Evolutionary conservation across 2,888 invertebrate genomes (phyloP).

Genomic region (Vanessa cardui): DNA sequence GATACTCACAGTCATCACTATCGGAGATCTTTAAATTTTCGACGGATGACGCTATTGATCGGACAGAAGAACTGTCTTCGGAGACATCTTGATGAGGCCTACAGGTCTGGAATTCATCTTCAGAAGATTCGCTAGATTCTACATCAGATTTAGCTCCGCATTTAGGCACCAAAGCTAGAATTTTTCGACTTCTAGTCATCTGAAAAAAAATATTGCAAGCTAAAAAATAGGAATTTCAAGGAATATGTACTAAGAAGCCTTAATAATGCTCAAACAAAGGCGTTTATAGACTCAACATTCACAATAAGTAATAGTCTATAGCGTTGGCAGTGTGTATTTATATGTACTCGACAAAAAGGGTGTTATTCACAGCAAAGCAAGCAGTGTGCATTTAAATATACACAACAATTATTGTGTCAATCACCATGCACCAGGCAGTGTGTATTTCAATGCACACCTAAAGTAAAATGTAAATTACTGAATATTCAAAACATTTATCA

Average conservation of each 20-base stretch:
- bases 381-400: slow-evolving; percentile 4
- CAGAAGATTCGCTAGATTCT: background rate
- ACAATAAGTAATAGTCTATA: no score
- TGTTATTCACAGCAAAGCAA: no score
- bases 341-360: no score
- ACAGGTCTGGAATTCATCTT: slow-evolving; percentile 5
- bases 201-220: background rate
- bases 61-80: slow-evolving; percentile 4
- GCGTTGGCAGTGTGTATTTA: no score
- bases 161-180: slow-evolving; percentile 3
- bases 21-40: background rate
- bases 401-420: slow-evolving; percentile 3
- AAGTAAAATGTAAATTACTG: no score
- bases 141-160: slow-evolving; percentile 8
- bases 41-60: slow-evolving; percentile 3
- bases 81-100: slow-evolving; percentile 6
- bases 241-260: background rate
- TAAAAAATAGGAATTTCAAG: slow-evolving; percentile 5
- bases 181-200: slow-evolving; percentile 6
- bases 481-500: no score
- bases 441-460: no score
- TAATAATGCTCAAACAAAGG: no score
- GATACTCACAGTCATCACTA: background rate
- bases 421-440: slow-evolving; percentile 1
- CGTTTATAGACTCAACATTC: no score